Conservation (phyloP, 2,113 vertebrate genomes). For the Callopanchax toddi region DNA sequence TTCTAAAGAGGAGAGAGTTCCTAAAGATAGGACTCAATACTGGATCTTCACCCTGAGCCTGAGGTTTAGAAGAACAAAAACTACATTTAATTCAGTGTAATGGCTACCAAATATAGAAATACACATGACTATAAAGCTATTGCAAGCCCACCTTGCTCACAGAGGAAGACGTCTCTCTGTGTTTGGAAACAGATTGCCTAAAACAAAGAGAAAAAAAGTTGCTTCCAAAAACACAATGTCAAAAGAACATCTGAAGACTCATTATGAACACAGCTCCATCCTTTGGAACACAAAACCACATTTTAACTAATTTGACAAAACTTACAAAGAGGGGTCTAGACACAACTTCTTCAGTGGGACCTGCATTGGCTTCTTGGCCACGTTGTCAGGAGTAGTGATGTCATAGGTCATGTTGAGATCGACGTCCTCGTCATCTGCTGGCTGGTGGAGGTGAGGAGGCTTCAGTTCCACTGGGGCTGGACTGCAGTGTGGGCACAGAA, state of each 20-base stretch:
- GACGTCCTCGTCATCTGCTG: constrained; percentile 78
- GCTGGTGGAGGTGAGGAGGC: constrained; percentile 81
- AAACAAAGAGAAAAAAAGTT: neutral
- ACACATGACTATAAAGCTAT: neutral
- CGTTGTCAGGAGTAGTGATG: constrained; percentile 84
- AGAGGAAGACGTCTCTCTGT: constrained; percentile 41
- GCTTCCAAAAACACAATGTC: no score
- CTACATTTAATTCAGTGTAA: neutral
- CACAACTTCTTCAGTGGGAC: constrained; percentile 84
- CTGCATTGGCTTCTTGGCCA: constrained; percentile 58
- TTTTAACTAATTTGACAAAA: constrained; percentile 4
- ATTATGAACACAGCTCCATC: no score
- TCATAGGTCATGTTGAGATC: constrained; percentile 88
- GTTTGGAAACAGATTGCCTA: constrained; percentile 52
- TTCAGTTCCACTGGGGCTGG: constrained; percentile 86
- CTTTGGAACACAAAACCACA: no score
- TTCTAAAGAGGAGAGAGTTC: constrained; percentile 88
- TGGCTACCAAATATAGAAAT: neutral
- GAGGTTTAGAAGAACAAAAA: neutral
- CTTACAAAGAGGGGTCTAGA: constrained; percentile 83
- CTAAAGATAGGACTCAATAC: constrained; percentile 85
- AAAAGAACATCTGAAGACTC: no score
- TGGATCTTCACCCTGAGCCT: constrained; percentile 71
- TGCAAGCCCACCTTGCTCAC: constrained; percentile 58
- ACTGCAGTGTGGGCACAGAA: constrained; percentile 66